phyloP scores from a whole-genome alignment of 2,888 invertebrate genomes.

The Spilarctia lutea region DNA sequence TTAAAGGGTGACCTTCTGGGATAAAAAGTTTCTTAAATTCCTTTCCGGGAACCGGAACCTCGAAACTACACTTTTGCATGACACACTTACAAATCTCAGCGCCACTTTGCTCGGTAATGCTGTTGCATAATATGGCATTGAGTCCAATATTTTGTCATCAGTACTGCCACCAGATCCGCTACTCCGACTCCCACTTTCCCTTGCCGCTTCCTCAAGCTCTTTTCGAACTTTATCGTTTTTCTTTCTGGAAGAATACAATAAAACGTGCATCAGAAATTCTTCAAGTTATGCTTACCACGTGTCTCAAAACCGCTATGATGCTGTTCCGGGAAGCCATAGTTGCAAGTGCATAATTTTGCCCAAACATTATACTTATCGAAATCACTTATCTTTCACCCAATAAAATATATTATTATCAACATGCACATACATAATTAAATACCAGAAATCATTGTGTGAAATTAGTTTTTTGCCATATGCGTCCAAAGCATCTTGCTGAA shows the following conservation, averaged over 20 bases:
- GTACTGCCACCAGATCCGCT: constrained; percentile 75
- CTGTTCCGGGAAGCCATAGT: constrained; percentile 36
- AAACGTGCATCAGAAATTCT: constrained; percentile 29
- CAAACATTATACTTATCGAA: constrained; percentile 14
- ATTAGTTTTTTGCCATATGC: constrained; percentile 41
- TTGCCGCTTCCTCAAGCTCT: constrained; percentile 96
- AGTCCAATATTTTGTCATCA: constrained; percentile 77
- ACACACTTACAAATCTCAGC: constrained; percentile 91
- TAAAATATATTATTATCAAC: constrained; percentile 30
- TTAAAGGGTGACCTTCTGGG: too few relatives aligned
- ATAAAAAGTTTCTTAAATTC: too few relatives aligned
- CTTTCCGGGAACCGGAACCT: too few relatives aligned
- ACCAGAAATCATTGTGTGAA: constrained; percentile 32
- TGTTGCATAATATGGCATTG: constrained; percentile 78
- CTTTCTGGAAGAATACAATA: constrained; percentile 88
- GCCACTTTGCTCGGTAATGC: constrained; percentile 90
- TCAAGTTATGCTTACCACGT: not conserved
- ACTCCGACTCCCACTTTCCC: constrained; percentile 87
- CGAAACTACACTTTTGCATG: too few relatives aligned
- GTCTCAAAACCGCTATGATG: constrained; percentile 34
- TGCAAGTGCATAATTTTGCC: constrained; percentile 26
- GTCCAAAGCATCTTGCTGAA: constrained; percentile 53
- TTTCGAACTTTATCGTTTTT: constrained; percentile 95
- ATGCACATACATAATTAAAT: constrained; percentile 35
- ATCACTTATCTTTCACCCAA: constrained; percentile 35